These are phyloP conservation scores for Pachypanchax playfairii DNA, from an alignment of 2,113 vertebrate species.

Conservation along the genomic window DNA sequence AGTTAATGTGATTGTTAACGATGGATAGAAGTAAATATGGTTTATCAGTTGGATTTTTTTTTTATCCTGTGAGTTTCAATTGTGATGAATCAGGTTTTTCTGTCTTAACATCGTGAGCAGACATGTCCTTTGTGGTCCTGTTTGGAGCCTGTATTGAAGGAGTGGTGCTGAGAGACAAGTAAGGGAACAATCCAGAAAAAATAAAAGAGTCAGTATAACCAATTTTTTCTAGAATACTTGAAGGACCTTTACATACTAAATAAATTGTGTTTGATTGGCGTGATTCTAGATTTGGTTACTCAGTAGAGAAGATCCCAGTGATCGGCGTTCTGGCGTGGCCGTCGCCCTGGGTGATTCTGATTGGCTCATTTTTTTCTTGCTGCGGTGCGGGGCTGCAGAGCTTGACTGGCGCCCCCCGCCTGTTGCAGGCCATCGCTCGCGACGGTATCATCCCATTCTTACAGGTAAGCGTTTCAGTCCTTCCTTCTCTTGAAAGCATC, in stretches of 20 bases:
- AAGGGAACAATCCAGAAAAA: too few species aligned
- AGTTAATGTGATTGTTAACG: not conserved
- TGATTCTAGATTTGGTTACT: slow-evolving; percentile 86
- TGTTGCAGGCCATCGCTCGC: slow-evolving; percentile 93
- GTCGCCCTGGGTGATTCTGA: slow-evolving; percentile 95
- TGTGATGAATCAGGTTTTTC: not conserved
- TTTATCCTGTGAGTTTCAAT: not conserved
- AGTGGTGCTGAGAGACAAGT: slow-evolving; percentile 95
- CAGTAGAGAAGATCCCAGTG: slow-evolving; percentile 87
- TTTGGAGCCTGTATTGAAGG: slow-evolving; percentile 97
- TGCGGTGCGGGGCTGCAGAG: slow-evolving; percentile 96
- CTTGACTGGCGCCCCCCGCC: slow-evolving; percentile 91
- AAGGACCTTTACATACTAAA: not conserved
- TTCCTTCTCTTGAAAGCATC: too few species aligned
- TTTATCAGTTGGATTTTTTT: not conserved
- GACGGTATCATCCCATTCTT: slow-evolving; percentile 92
- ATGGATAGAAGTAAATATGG: not conserved
- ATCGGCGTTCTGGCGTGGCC: slow-evolving; percentile 94
- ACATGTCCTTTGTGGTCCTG: slow-evolving; percentile 91
- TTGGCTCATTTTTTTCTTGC: slow-evolving; percentile 96
- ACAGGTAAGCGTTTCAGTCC: slow-evolving; percentile 85
- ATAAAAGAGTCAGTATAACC: too few species aligned
- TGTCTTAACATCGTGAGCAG: slow-evolving; percentile 73
- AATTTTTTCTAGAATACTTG: not conserved
- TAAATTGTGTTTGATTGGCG: not conserved